Percentiles rank a stretch among this genome's conserved stretches.
Evolutionary conservation across 2,797 vertebrate genomes (phyloP).

Genomic region (Pangasius sanitwongsei): DNA sequence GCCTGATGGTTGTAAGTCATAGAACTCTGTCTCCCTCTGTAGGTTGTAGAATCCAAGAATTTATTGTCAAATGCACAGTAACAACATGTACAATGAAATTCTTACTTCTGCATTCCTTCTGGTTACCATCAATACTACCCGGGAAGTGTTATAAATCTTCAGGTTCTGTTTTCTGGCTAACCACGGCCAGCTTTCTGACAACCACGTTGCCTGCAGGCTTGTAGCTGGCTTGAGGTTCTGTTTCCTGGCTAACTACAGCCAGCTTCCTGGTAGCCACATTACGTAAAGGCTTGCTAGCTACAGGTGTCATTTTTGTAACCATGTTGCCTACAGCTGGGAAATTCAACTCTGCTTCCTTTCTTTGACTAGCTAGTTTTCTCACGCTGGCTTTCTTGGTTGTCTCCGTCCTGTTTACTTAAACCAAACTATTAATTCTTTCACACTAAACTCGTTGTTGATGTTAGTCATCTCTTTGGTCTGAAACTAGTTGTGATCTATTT

Average conservation of each 20-base stretch:
- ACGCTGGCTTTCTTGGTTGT: background rate
- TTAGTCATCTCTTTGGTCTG: no score
- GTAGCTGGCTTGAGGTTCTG: background rate
- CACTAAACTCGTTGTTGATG: no score
- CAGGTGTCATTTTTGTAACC: background rate
- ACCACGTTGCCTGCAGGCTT: background rate
- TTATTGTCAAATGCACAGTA: background rate
- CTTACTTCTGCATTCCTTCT: background rate
- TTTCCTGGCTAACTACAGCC: no score
- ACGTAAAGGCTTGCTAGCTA: background rate
- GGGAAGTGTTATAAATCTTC: no score
- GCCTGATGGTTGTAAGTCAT: background rate
- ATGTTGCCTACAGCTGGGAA: background rate
- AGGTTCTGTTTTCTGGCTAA: no score
- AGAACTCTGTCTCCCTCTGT: background rate
- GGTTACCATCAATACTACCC: background rate
- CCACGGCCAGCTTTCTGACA: background rate
- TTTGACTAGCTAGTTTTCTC: background rate
- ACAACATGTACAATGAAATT: background rate
- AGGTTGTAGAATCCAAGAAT: background rate
- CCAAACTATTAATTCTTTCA: no score
- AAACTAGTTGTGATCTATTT: no score
- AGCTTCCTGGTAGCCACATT: background rate
- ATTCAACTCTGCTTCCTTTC: background rate
- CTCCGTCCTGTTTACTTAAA: background rate